Conservation (phyloP, 2,888 invertebrate genomes). For the Dromius quadrimaculatus region DNA sequence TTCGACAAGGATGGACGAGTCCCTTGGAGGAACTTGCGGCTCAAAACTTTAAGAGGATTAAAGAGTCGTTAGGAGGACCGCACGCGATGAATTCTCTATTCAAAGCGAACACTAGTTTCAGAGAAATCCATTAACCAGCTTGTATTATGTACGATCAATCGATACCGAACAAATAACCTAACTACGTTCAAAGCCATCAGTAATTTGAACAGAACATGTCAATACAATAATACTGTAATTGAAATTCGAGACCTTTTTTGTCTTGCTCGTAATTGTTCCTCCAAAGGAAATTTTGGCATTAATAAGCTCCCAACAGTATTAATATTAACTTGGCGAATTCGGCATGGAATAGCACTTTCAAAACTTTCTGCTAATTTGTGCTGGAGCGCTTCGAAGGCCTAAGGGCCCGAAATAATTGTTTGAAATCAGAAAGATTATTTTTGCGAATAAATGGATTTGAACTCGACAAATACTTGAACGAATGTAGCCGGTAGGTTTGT, state of each 20-base stretch:
- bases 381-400: not conserved
- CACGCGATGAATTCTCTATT: slow-evolving; percentile 34
- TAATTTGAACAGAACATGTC: too few species aligned
- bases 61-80: slow-evolving; percentile 45
- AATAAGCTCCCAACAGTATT: not conserved
- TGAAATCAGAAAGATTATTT: slow-evolving; percentile 43
- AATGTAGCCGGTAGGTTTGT: slow-evolving; percentile 22
- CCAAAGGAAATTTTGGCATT: too few species aligned
- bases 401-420: slow-evolving; percentile 33
- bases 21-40: slow-evolving; percentile 42
- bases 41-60: slow-evolving; percentile 51
- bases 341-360: slow-evolving; percentile 16
- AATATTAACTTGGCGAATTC: too few species aligned
- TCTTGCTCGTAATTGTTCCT: too few species aligned
- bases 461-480: slow-evolving; percentile 24
- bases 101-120: too few species aligned
- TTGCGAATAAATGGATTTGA: slow-evolving; percentile 32
- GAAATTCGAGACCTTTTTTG: too few species aligned
- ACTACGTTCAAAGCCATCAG: too few species aligned
- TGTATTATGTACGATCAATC: too few species aligned
- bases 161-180: too few species aligned
- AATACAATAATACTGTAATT: too few species aligned
- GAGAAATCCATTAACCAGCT: too few species aligned
- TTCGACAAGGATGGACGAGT: slow-evolving; percentile 35
- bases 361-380: slow-evolving; percentile 20